Base-by-base conservation (phyloP, 2,113 vertebrate species). In the Lepus timidus region DNA sequence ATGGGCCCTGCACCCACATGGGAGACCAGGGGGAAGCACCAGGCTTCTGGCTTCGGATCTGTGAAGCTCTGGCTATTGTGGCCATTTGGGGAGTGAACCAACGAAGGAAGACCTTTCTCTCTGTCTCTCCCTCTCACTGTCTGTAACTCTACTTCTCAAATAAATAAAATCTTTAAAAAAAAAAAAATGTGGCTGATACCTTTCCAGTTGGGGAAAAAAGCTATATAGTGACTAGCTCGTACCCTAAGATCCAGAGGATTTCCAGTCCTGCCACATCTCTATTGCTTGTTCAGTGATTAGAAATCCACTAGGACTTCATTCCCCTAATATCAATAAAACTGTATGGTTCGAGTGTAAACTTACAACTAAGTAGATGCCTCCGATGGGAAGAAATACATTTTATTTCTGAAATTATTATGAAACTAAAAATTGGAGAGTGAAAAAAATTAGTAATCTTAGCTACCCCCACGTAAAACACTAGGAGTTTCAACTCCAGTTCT, bases 391-490 rank as follows among this genome's bases (percentile, higher is more conserved):
- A n/a, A 8, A 44, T 27, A 68, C 49, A n/a, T 36, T 44, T 85
- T 33, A 55, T 17, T 88, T 95, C 78, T 86, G 65, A 96, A 84
- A 96, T 70, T 10, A 91, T 39, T 16, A 55, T 22, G 2, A 73
- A 44, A 78, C 67, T 85, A 19, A 90, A 83, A 81, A 70, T 68
- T 33, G 39, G 27, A 9, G 5, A 17, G 5, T 16, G 12, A 73
- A 79, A 29, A 31, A 33, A 39, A 58, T 39, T 14, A 51, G 25
- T 84, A 33, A 81, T 36, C 29, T 71, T 49, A n/a, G 52, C 23
- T 29, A 17, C 51, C 13, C 2, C 65, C 2, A 0, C 11, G 9
- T 31, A 80, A 62, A 85, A 71, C n/a, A 76, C n/a, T 22, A 2
- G 1, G 55, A 65, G 20, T 51, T 62, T 16, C 39, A 5, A 36